phyloP scores from a whole-genome alignment of 2,888 invertebrate species.

The Cyrtodaria siliqua region DNA sequence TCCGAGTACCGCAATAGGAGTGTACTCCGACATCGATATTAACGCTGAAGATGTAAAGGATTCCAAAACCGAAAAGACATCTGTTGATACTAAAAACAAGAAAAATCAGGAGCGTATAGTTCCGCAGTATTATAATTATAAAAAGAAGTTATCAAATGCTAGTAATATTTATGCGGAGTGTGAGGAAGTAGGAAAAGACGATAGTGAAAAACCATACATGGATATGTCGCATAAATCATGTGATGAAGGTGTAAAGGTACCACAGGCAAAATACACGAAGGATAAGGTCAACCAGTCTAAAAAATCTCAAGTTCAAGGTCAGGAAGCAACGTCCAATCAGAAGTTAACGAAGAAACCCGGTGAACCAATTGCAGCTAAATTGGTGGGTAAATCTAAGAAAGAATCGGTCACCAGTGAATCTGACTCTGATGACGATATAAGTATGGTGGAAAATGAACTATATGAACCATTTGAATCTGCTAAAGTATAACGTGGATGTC shows the following conservation, averaged over 20 bases:
- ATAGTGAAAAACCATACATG: constrained; percentile 48
- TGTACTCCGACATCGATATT: constrained; percentile 55
- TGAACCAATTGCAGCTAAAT: constrained; percentile 5
- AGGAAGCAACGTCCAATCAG: no score
- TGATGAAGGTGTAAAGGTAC: constrained; percentile 20
- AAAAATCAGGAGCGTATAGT: constrained; percentile 20
- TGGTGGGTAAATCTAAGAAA: constrained; percentile 24
- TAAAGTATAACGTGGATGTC: constrained; percentile 55
- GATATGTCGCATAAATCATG: constrained; percentile 55
- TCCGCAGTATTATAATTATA: constrained; percentile 29
- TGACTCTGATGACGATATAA: constrained; percentile 54
- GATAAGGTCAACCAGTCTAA: constrained; percentile 58
- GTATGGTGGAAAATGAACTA: constrained; percentile 59
- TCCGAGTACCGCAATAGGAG: constrained; percentile 5
- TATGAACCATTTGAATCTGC: constrained; percentile 64
- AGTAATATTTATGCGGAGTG: constrained; percentile 62
- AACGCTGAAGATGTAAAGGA: constrained; percentile 45
- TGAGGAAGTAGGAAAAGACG: constrained; percentile 34
- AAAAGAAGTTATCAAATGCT: constrained; percentile 58
- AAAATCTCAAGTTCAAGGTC: constrained; percentile 17
- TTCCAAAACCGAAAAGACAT: constrained; percentile 28
- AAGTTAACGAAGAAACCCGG: constrained; percentile 16
- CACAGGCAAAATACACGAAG: constrained; percentile 40
- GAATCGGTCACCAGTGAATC: constrained; percentile 58
- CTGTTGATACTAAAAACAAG: constrained; percentile 29